These are phyloP conservation scores for Drosophila sulfurigaster DNA, from an alignment of 1,140 invertebrate genomes.

Conservation along the genomic window DNA sequence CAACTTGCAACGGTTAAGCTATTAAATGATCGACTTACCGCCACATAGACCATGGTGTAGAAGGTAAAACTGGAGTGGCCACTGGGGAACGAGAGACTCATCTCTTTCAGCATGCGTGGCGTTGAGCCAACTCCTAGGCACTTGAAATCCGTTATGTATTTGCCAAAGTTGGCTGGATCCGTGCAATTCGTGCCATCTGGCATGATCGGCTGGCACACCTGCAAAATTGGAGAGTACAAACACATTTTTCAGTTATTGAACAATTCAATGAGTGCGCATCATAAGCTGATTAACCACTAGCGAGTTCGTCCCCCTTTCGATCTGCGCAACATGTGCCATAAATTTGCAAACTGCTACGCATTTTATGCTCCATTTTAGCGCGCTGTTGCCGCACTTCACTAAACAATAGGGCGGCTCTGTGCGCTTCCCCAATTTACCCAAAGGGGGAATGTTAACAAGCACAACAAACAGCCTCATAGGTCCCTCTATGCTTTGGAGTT, in stretches of 20 bases:
- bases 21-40: slow-evolving; percentile 87
- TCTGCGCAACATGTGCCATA: slow-evolving; percentile 61
- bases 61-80: slow-evolving; percentile 93
- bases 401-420: slow-evolving; percentile 76
- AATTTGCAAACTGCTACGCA: slow-evolving; percentile 53
- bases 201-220: slow-evolving; percentile 89
- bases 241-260: background rate
- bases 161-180: slow-evolving; percentile 86
- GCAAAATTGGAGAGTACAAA: slow-evolving; percentile 46
- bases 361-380: slow-evolving; percentile 41
- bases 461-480: background rate
- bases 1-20: slow-evolving; percentile 46
- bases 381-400: slow-evolving; percentile 68
- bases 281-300: slow-evolving; percentile 27
- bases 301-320: background rate
- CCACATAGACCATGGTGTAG: slow-evolving; percentile 92
- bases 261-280: slow-evolving; percentile 4
- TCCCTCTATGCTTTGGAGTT: slow-evolving; percentile 22
- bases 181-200: slow-evolving; percentile 85
- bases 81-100: slow-evolving; percentile 92
- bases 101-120: slow-evolving; percentile 88
- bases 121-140: slow-evolving; percentile 87
- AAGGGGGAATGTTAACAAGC: slow-evolving; percentile 20
- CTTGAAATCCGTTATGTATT: slow-evolving; percentile 88
- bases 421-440: slow-evolving; percentile 8